A percentile compares a stretch with the other conserved stretches of the same genome.
Conservation (phyloP, 2,113 vertebrate genomes). For the Alectura lathami region DNA sequence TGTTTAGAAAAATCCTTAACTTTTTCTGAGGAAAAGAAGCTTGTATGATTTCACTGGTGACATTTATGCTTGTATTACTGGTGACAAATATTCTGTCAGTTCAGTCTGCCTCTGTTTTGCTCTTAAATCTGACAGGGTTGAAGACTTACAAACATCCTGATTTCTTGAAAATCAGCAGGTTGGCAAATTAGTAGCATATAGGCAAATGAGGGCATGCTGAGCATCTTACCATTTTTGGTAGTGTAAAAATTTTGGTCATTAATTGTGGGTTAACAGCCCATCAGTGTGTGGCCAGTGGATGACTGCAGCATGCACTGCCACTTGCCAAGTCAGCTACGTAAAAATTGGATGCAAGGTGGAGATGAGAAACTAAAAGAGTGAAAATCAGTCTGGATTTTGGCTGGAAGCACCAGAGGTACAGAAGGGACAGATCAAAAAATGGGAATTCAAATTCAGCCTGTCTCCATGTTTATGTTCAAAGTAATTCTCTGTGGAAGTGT, state of each 20-base stretch:
- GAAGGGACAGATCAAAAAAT: not conserved
- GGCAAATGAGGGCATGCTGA: not conserved
- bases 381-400: not conserved
- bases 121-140: not conserved
- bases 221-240: not conserved
- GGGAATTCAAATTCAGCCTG: not conserved
- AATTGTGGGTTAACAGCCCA: not conserved
- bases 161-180: not conserved
- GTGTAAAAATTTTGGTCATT: fast-evolving
- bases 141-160: not conserved
- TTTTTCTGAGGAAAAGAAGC: not conserved
- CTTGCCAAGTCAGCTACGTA: not conserved
- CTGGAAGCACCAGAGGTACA: not conserved
- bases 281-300: not conserved
- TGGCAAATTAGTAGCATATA: not conserved
- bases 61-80: not conserved
- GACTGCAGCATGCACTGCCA: not conserved
- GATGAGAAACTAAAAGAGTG: not conserved
- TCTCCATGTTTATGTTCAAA: not conserved
- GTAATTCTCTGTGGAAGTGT: not conserved
- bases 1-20: not conserved
- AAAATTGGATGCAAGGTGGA: not conserved
- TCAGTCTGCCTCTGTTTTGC: not conserved
- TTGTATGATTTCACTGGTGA: not conserved
- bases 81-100: not conserved